Percentiles rank a stretch among this genome's conserved stretches.
Conservation (phyloP, 2,888 invertebrate genomes). For the Drosophila monieri region DNA sequence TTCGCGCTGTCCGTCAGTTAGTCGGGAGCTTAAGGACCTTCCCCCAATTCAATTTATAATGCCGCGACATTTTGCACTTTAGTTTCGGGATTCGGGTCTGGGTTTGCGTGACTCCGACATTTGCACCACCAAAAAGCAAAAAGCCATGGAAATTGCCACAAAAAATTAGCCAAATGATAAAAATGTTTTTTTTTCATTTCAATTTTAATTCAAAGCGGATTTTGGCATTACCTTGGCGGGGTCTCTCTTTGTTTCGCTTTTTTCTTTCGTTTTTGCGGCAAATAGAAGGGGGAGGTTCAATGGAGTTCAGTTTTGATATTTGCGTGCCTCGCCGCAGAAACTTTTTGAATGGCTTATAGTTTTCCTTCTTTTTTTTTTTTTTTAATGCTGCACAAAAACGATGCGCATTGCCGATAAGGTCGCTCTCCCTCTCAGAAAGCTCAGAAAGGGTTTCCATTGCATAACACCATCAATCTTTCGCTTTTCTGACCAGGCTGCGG, state of each 20-base stretch:
- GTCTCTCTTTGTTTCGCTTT: slow-evolving; percentile 20
- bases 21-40: slow-evolving; percentile 63
- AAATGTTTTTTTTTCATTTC: slow-evolving; percentile 54
- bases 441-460: slow-evolving; percentile 72
- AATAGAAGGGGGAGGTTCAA: slow-evolving; percentile 29
- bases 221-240: slow-evolving; percentile 58
- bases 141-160: slow-evolving; percentile 1
- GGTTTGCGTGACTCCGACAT: slow-evolving; percentile 40
- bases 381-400: slow-evolving; percentile 37
- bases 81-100: slow-evolving; percentile 58
- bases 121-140: slow-evolving; percentile 36
- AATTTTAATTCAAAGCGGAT: slow-evolving; percentile 71
- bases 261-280: slow-evolving; percentile 20
- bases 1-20: slow-evolving; percentile 14
- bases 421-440: slow-evolving; percentile 14
- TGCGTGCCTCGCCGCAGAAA: slow-evolving; percentile 69
- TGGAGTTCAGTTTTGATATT: slow-evolving; percentile 58
- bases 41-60: slow-evolving; percentile 70
- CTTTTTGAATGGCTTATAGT: slow-evolving; percentile 34
- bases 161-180: slow-evolving; percentile 73
- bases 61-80: slow-evolving; percentile 77
- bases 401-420: slow-evolving; percentile 53
- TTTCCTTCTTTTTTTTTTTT: background rate
- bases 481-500: slow-evolving; percentile 61
- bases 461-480: slow-evolving; percentile 71